A percentile compares a stretch with the other conserved stretches of the same genome.
phyloP scores from a whole-genome alignment of 2,888 invertebrate species.

The Diloba caeruleocephala region DNA sequence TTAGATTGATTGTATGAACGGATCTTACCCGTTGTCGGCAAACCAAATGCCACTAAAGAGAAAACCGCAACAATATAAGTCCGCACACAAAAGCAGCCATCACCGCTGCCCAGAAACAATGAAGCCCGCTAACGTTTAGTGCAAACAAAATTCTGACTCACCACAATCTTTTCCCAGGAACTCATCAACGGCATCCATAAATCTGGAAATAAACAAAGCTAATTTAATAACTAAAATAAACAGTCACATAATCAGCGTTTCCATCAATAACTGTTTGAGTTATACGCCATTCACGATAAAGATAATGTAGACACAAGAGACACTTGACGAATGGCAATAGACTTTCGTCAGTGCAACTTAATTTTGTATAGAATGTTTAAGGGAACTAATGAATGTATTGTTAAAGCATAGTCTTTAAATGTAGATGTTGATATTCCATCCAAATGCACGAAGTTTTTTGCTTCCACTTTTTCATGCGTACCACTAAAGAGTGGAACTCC shows the following conservation, averaged over 20 bases:
- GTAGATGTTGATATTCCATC: too few relatives aligned
- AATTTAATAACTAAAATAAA: slow-evolving; percentile 57
- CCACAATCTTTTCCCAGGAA: slow-evolving; percentile 76
- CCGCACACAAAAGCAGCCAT: slow-evolving; percentile 61
- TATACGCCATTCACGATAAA: slow-evolving; percentile 5
- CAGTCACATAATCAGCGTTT: slow-evolving; percentile 12
- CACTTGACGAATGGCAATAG: background rate
- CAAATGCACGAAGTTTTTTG: too few relatives aligned
- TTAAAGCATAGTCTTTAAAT: too few relatives aligned
- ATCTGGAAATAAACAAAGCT: slow-evolving; percentile 78
- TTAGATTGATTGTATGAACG: slow-evolving; percentile 64
- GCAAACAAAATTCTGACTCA: slow-evolving; percentile 77
- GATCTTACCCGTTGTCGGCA: slow-evolving; percentile 65
- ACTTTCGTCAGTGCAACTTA: background rate
- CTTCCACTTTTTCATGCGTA: too few relatives aligned
- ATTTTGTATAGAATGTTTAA: background rate
- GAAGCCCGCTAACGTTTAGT: slow-evolving; percentile 66
- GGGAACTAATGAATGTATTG: too few relatives aligned
- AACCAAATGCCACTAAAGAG: slow-evolving; percentile 66
- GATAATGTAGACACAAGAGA: background rate
- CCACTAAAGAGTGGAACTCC: too few relatives aligned
- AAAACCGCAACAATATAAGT: slow-evolving; percentile 70
- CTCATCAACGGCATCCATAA: slow-evolving; percentile 78
- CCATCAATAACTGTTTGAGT: slow-evolving; percentile 27
- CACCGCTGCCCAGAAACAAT: slow-evolving; percentile 68